Evolutionary conservation across 2,888 invertebrate genomes (phyloP).

Genomic region (Amblyjoppa proteus): DNA sequence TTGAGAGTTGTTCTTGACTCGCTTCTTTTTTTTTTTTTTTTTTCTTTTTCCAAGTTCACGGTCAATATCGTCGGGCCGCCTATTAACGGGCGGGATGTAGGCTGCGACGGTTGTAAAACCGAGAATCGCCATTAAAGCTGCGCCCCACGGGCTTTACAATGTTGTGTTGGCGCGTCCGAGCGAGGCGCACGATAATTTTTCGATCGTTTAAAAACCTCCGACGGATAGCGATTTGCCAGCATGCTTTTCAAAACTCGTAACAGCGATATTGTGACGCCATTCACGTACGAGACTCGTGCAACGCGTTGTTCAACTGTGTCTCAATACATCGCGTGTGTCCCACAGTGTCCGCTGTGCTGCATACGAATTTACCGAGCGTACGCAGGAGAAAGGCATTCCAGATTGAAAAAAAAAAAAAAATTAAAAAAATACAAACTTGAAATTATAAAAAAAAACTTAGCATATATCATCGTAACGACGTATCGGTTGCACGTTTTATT

Average conservation of each 20-base stretch:
- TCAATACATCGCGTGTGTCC: not conserved
- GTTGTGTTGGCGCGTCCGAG: not conserved
- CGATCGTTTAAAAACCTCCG: not conserved
- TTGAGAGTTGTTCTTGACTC: constrained; percentile 42
- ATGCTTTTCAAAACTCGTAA: not conserved
- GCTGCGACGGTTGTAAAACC: not conserved
- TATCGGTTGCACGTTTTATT: too few species aligned
- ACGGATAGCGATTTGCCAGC: not conserved
- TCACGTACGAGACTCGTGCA: constrained; percentile 3
- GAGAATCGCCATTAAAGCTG: not conserved
- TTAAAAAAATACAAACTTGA: not conserved
- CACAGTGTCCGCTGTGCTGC: not conserved
- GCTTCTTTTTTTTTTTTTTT: constrained; percentile 7
- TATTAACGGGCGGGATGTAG: too few species aligned
- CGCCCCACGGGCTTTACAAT: not conserved
- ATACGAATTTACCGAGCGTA: not conserved
- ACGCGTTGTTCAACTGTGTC: not conserved
- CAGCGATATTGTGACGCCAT: not conserved
- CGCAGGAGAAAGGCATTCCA: not conserved
- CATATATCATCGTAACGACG: too few species aligned
- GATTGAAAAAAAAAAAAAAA: not conserved
- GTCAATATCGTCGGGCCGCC: constrained; percentile 35
- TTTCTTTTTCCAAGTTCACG: constrained; percentile 45
- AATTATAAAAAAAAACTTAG: not conserved
- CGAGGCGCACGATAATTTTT: not conserved